phyloP scores from a whole-genome alignment of 2,797 vertebrate genomes.

The Meriones psammophilus region DNA sequence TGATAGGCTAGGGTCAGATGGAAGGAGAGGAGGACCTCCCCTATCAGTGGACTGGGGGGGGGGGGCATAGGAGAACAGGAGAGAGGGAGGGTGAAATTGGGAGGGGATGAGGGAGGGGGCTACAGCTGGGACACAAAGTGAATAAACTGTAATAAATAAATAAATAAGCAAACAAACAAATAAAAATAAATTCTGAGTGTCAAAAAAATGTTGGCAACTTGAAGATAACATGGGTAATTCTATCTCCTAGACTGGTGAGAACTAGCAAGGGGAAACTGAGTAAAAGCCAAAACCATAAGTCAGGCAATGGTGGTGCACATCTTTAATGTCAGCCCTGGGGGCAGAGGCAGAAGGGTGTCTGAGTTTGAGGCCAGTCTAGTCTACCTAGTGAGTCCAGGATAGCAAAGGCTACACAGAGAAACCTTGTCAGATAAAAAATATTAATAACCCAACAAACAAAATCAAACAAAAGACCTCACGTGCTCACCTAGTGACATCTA shows the following conservation, averaged over 20 bases:
- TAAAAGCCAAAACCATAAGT: neutral
- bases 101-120: too few relatives aligned
- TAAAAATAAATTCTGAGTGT: too few relatives aligned
- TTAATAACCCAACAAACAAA: neutral
- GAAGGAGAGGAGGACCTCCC: too few relatives aligned
- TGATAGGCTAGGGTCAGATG: too few relatives aligned
- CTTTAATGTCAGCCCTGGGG: neutral
- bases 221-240: neutral
- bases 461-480: neutral
- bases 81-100: too few relatives aligned
- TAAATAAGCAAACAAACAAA: too few relatives aligned
- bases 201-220: too few relatives aligned
- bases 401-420: neutral
- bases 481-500: constrained; percentile 95
- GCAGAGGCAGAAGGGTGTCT: neutral
- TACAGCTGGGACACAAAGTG: too few relatives aligned
- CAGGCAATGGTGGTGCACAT: neutral
- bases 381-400: neutral
- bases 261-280: neutral
- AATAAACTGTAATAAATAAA: too few relatives aligned
- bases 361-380: neutral
- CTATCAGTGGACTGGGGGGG: too few relatives aligned
- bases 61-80: too few relatives aligned
- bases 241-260: neutral
- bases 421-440: neutral